Conservation (phyloP, 35 echinoderm and acorn worm genomes). For the Ptychodera flava region DNA sequence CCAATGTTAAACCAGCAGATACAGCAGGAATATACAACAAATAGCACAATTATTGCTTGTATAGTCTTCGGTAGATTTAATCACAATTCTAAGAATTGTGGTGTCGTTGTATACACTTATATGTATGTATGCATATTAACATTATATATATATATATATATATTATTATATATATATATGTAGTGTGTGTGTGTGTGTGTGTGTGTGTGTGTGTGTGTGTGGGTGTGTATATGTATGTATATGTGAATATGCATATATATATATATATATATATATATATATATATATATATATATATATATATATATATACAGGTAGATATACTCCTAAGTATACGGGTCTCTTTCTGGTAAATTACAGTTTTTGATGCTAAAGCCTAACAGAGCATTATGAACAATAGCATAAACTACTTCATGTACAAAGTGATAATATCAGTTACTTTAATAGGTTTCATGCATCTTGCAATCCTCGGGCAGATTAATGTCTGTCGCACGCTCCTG, state of each 20-base stretch:
- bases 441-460: not conserved
- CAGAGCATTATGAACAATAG: not conserved
- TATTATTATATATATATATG: slow-evolving; percentile 50
- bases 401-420: not conserved
- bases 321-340: not conserved
- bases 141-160: slow-evolving; percentile 1
- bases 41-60: not conserved
- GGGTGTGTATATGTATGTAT: not conserved
- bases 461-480: too few relatives aligned
- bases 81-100: not conserved
- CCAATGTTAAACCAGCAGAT: not conserved
- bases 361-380: not conserved
- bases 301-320: not conserved
- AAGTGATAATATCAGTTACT: not conserved
- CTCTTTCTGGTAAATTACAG: not conserved
- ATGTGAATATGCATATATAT: not conserved
- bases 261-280: slow-evolving; percentile 3
- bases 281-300: slow-evolving; percentile 3
- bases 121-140: not conserved
- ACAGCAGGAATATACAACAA: not conserved
- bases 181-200: not conserved
- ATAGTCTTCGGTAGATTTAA: not conserved
- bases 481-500: too few relatives aligned
- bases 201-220: not conserved
- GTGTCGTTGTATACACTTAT: not conserved